Base-by-base conservation (phyloP, 2,113 vertebrate species). In the Leucopsar rothschildi region DNA sequence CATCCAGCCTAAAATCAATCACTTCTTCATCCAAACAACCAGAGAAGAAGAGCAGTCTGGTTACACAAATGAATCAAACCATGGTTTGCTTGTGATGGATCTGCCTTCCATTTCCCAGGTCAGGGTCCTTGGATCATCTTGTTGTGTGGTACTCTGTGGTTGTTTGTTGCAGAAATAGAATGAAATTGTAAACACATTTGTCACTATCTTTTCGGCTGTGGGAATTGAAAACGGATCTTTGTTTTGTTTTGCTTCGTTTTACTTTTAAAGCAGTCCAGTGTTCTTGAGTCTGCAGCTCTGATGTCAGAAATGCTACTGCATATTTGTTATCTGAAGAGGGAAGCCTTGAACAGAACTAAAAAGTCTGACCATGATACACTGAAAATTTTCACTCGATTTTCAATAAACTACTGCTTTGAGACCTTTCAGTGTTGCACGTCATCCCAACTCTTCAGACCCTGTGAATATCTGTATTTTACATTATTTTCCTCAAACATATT, bases 401-500 rank as follows among this genome's bases (percentile, higher is more conserved):
- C 37, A 79, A 13, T 44, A 77, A 80, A 44, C 12, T 49, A 23
- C 39, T 66, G 10, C 33, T 45, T 24, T 55, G 35, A 86, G 28
- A 31, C 28, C 19, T 66, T 89, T 61, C 42, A 28, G 7, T 25
- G 57, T 59, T 72, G 29, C 5, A 25, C 12, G 55, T 79, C 40
- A 91, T 52, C 61, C 12, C 4, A 53, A 3, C 6, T 92, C 80
- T 72, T 66, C 55, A 53, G 39, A 33, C 24, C 45, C 24, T 71
- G 42, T 63, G 63, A 88, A 69, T 82, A 77, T 66, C 60, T 53
- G 19, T 66, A 56, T 60, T 82, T 93, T 66, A 76, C 20, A 66
- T 73, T 90, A 72, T 93, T 95, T 95, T 94, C 55, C 73, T 95
- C 60, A 88, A 65, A 93, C 20, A 57, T 29, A 63, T 73, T 93